Evolutionary conservation across 2,113 vertebrate species (phyloP).

Genomic region (Sciurus niger): DNA sequence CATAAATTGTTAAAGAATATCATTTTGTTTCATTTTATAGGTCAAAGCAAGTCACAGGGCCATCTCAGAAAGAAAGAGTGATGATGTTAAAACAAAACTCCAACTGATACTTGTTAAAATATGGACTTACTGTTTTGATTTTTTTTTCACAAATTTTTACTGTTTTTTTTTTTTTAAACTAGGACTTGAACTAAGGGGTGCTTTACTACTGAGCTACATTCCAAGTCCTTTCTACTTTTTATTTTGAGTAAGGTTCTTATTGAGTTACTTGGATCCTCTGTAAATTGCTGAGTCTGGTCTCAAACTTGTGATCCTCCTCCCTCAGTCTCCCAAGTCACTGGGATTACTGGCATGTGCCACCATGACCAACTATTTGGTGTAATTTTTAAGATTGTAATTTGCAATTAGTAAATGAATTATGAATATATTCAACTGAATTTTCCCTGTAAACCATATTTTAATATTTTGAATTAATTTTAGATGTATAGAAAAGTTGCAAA

Average conservation of each 20-base stretch:
- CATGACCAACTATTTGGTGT: background rate
- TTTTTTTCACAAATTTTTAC: background rate
- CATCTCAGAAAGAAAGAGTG: background rate
- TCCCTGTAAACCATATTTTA: background rate
- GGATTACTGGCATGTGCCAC: no score
- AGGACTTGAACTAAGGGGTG: no score
- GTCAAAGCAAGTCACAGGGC: background rate
- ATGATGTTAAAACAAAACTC: background rate
- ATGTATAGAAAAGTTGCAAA: conserved; percentile 19
- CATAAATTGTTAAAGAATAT: background rate
- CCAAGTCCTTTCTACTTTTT: no score
- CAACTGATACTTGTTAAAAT: background rate
- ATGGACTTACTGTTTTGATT: background rate
- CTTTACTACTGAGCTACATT: no score
- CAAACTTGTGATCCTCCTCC: no score
- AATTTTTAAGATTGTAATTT: background rate
- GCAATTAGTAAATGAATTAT: background rate
- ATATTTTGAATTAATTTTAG: conserved; percentile 20
- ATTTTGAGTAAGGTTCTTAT: no score
- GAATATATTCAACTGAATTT: background rate
- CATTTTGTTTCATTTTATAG: background rate
- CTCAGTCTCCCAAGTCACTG: no score
- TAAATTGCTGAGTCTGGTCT: no score
- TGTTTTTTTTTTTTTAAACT: no score
- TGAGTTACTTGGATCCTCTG: no score